Evolutionary conservation across 2,113 vertebrate genomes (phyloP).

Genomic region (Galemys pyrenaicus): DNA sequence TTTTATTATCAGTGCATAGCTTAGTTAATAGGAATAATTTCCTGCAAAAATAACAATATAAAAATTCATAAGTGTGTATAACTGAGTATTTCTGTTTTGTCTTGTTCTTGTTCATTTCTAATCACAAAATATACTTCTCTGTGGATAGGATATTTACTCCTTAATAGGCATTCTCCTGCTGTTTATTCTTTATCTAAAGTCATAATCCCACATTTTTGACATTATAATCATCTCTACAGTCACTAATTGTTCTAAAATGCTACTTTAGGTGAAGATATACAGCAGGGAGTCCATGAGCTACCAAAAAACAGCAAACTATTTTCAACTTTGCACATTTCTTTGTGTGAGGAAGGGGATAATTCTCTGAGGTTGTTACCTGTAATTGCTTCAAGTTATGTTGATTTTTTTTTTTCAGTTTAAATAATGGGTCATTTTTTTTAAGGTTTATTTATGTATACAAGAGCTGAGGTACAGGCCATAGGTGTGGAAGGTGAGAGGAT

Average conservation of each 20-base stretch:
- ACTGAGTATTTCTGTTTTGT: neutral
- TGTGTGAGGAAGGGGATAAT: conserved; percentile 26
- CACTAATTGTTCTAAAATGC: conserved; percentile 76
- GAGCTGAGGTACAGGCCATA: too few relatives aligned
- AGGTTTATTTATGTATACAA: too few relatives aligned
- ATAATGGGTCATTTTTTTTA: too few relatives aligned
- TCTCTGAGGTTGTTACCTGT: conserved; percentile 3
- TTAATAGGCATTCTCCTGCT: conserved; percentile 65
- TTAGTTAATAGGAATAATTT: neutral
- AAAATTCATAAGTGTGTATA: conserved; percentile 30
- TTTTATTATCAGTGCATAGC: neutral
- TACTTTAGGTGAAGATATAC: conserved; percentile 64
- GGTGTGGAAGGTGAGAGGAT: too few relatives aligned
- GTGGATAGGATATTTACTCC: conserved; percentile 60
- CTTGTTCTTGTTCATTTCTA: conserved; percentile 51
- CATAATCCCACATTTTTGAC: conserved; percentile 68
- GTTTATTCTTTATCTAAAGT: conserved; percentile 71
- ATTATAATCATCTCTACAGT: conserved; percentile 74
- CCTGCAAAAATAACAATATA: conserved; percentile 26
- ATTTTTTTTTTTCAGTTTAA: conserved; percentile 43
- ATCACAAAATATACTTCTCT: conserved; percentile 33
- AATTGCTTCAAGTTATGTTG: neutral
- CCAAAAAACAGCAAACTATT: conserved; percentile 51
- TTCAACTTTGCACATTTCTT: conserved; percentile 7
- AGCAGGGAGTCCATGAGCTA: conserved; percentile 51